Conservation (phyloP, 2,797 vertebrate species). For the Aeoliscus strigatus region DNA sequence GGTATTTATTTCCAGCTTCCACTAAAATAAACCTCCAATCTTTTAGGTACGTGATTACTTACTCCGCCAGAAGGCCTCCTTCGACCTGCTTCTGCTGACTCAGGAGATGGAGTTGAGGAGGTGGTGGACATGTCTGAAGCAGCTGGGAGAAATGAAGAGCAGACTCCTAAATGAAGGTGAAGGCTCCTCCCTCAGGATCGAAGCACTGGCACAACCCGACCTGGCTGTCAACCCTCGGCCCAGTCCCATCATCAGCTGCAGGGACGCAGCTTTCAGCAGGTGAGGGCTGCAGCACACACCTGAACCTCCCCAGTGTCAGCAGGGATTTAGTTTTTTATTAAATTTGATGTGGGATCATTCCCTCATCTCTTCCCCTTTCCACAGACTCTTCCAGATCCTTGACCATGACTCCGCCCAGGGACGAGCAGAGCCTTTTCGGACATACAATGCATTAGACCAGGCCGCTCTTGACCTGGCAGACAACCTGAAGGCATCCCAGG, state of each 20-base stretch:
- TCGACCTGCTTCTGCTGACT: constrained; percentile 83
- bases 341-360: background rate
- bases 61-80: constrained; percentile 84
- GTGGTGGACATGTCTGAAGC: constrained; percentile 63
- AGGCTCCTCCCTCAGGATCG: constrained; percentile 57
- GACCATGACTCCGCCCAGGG: constrained; percentile 51
- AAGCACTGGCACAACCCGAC: constrained; percentile 71
- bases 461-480: constrained; percentile 71
- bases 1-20: too few relatives aligned
- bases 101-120: constrained; percentile 81
- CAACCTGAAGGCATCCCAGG: constrained; percentile 64
- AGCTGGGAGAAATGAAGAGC: constrained; percentile 69
- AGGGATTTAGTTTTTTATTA: too few relatives aligned
- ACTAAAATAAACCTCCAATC: background rate
- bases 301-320: background rate
- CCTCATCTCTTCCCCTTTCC: background rate
- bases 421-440: constrained; percentile 82
- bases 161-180: constrained; percentile 65
- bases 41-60: constrained; percentile 78
- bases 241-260: constrained; percentile 74
- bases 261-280: constrained; percentile 81
- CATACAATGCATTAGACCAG: constrained; percentile 77
- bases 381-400: constrained; percentile 84
- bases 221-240: constrained; percentile 56
- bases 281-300: constrained; percentile 32